Evolutionary conservation across 2,797 vertebrate species (phyloP).

Genomic region (Tragopan temminckii): DNA sequence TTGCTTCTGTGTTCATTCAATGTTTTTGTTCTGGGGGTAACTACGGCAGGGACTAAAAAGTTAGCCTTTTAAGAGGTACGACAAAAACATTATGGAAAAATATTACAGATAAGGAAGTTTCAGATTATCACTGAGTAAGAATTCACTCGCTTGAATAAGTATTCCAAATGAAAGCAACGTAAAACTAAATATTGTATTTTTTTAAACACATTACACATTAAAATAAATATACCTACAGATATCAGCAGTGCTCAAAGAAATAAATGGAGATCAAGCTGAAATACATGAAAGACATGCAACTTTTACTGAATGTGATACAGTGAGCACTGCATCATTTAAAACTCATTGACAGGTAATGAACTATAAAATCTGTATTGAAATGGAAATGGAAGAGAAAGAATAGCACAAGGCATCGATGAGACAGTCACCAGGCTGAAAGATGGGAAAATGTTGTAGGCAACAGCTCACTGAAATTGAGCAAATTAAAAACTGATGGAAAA

Average conservation of each 20-base stretch:
- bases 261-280: constrained; percentile 71
- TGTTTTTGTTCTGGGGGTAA: background rate
- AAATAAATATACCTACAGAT: constrained; percentile 68
- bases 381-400: constrained; percentile 71
- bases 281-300: constrained; percentile 69
- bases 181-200: constrained; percentile 67
- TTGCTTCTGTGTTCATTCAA: background rate
- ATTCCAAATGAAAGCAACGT: constrained; percentile 39
- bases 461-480: constrained; percentile 75
- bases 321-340: constrained; percentile 71
- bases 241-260: constrained; percentile 63
- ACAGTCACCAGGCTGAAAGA: constrained; percentile 52
- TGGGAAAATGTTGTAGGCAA: constrained; percentile 68
- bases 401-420: constrained; percentile 29
- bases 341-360: constrained; percentile 83
- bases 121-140: background rate
- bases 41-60: background rate
- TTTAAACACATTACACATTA: constrained; percentile 75
- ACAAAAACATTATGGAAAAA: background rate
- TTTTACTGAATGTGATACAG: constrained; percentile 77
- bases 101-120: constrained; percentile 25
- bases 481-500: constrained; percentile 76
- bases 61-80: background rate
- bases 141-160: constrained; percentile 64
- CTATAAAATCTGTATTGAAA: constrained; percentile 81